Base-by-base conservation (phyloP, 2,797 vertebrate species). In the Trachops cirrhosus region DNA sequence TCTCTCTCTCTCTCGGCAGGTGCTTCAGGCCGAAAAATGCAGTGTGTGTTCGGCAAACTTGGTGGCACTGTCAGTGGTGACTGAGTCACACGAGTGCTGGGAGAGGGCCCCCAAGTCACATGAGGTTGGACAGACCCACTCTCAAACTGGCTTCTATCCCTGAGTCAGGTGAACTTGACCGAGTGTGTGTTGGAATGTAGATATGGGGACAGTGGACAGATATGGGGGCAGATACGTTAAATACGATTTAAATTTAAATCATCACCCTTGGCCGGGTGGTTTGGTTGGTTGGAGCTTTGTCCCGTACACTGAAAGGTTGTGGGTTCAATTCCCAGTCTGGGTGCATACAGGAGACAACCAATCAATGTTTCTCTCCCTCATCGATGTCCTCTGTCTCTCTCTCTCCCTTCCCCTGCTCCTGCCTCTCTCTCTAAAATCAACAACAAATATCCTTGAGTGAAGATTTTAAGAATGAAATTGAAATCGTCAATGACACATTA, bases 31-130 rank as follows among this genome's bases (percentile, higher is more conserved):
- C 46, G 50, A 1, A 16, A 29, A 39, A 22, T 5, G 0, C 44
- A 21, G 15, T 22, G 29, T 21, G 11, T 80, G 79, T 15, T 19
- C 22, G 0, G 2, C n/a, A 9, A 59, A n/a, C 73, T 54, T 11
- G 19, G 15, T 5, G 11, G 32, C 2, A 2, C 22, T 9, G 19
- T 37, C 18, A 37, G 6, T n/a, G 15, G 3, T 14, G n/a, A 21
- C 4, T 11, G 52, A 16, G 8, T 18, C 8, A 1, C 12, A 2
- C 2, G 3, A 5, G 22, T 18, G 44, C 22, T 77, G 24, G 34
- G 2, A 2, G 4, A 5, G 11, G n/a, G 15, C 3, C 50, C 26
- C 44, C 21, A 6, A 16, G 1, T 34, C 6, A 14, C 9, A 1
- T 1, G 29, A 32, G 21, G 16, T 37, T 2, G 14, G 14, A 21